phyloP scores from a whole-genome alignment of 2,113 vertebrate genomes.

The Melozone crissalis region DNA sequence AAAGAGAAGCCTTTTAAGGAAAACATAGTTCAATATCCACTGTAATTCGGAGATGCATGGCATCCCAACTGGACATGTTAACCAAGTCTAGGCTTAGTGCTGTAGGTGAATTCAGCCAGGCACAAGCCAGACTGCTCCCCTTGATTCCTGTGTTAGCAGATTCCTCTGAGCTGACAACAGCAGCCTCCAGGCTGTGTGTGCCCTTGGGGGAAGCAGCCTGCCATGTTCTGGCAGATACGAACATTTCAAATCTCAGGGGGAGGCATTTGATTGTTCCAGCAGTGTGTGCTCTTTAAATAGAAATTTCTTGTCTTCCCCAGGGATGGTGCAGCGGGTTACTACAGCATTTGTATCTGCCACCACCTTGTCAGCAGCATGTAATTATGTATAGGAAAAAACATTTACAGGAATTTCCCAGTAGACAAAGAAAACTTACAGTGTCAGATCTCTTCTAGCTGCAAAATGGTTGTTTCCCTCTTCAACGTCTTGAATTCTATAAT shows the following conservation, averaged over 20 bases:
- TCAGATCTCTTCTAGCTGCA: not conserved
- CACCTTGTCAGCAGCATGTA: not conserved
- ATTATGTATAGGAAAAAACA: not conserved
- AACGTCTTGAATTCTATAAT: not conserved
- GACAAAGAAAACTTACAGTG: not conserved
- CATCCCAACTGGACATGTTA: not conserved
- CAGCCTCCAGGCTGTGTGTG: not conserved
- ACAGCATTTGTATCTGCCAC: slow-evolving; percentile 4
- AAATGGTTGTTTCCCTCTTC: not conserved
- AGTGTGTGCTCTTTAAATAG: not conserved
- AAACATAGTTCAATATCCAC: not conserved
- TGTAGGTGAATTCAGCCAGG: not conserved
- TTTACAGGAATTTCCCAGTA: not conserved
- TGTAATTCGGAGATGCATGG: not conserved
- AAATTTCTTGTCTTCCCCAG: not conserved
- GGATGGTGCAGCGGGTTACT: not conserved
- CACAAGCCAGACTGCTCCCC: not conserved
- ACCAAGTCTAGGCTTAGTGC: not conserved
- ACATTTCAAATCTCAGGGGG: not conserved
- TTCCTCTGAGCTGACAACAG: not conserved
- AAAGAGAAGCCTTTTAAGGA: not conserved
- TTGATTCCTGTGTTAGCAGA: not conserved
- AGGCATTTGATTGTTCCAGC: not conserved
- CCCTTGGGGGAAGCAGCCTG: not conserved
- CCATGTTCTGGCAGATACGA: not conserved